Evolutionary conservation across 2,888 invertebrate species (phyloP), one percentile per base, ranked within the genome.

Genomic region (Exephanes ischioxanthus): DNA sequence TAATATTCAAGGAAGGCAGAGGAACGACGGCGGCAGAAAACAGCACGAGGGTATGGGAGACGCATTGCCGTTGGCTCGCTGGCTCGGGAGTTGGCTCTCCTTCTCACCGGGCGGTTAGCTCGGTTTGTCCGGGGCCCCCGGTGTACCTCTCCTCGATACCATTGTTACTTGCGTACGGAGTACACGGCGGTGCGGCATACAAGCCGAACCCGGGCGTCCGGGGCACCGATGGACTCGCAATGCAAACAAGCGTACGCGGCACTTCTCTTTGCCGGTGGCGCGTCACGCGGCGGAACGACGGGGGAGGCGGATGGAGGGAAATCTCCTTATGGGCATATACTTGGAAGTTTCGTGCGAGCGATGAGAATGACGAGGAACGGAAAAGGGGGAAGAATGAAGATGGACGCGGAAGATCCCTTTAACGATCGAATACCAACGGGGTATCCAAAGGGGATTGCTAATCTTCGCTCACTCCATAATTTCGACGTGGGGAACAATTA

Each of bases 71-170:
- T 58, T 58, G 72, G 33, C 3, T 68, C 41, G 41, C 55, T 53
- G 58, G 48, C 53, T 16, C 22, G 37, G 53, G 67, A 37, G 33
- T 41, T 30, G 9, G 33, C 66, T 51, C 48, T 41, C 53, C 71
- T 76, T 77, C 33, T 33, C 30, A 45, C 58, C 55, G 58, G 26
- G 26, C 77, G 68, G 77, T 81, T 81, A 78, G 81, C 79, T 82
- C 83, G 70, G 79, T 83, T 87, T 85, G 75, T 85, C 75, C 78
- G 48, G 73, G 45, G n/a, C 63, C 61, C 14, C 63, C 16, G 16
- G 11, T n/a, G 63, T 75, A 11, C 58, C 76, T 63, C 63, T 66
- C 14, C 67, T 67, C 81, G 75, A 76, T 79, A 82, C 75, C 85
- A 82, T 82, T 82, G 82, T 82, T 82, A 79, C 78, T 73, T 73